Evolutionary conservation across 2,888 invertebrate genomes (phyloP).

Genomic region (Machimus atricapillus): DNA sequence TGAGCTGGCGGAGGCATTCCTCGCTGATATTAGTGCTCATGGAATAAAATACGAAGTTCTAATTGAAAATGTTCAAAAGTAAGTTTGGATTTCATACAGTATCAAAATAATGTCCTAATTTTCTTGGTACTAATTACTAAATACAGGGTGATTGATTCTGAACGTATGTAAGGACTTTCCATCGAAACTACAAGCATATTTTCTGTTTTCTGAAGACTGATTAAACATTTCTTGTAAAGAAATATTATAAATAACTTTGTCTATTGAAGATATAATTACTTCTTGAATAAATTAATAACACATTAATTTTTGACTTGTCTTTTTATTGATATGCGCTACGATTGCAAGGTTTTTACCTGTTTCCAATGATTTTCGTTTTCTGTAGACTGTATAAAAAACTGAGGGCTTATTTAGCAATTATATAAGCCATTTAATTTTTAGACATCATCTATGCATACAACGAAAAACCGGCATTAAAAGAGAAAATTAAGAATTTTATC

Average conservation of each 20-base stretch:
- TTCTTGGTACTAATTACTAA: background rate
- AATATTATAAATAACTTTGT: background rate
- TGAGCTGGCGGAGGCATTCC: background rate
- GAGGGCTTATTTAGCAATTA: too few relatives aligned
- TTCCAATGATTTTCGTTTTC: too few relatives aligned
- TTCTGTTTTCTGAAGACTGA: background rate
- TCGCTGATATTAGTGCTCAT: background rate
- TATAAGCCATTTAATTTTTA: too few relatives aligned
- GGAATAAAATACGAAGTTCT: background rate
- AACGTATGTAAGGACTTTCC: background rate
- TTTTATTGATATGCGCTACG: background rate
- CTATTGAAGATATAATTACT: background rate
- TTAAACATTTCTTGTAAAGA: background rate
- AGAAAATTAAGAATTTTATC: too few relatives aligned
- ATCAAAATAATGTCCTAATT: background rate
- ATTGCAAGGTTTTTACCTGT: too few relatives aligned
- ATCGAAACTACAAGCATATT: background rate
- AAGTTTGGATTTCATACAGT: background rate
- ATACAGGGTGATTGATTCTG: background rate
- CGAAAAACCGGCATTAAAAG: too few relatives aligned
- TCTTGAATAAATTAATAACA: background rate
- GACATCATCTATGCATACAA: too few relatives aligned
- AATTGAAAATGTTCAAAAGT: constrained; percentile 13
- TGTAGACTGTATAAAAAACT: too few relatives aligned
- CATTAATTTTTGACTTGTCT: background rate